Evolutionary conservation across 2,113 vertebrate genomes (phyloP).

Genomic region (Podiceps cristatus): DNA sequence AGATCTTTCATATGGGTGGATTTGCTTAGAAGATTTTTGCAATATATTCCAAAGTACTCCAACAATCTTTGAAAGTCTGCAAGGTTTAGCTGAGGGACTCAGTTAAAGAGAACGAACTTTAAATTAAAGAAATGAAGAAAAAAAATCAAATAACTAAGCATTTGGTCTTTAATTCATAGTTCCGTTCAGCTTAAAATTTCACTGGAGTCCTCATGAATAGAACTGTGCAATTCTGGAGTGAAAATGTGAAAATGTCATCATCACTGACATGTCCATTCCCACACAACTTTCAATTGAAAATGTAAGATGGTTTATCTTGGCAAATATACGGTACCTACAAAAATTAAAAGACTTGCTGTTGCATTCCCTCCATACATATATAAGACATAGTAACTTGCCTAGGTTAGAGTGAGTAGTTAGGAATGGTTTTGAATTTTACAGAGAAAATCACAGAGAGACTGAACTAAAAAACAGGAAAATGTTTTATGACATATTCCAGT

Average conservation of each 20-base stretch:
- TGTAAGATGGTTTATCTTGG: background rate
- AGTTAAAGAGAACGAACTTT: background rate
- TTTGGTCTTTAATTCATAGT: background rate
- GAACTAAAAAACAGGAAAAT: background rate
- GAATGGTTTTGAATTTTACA: background rate
- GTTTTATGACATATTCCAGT: background rate
- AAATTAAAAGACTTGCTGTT: background rate
- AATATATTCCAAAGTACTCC: background rate
- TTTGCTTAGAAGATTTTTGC: slow-evolving; percentile 38
- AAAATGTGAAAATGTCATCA: background rate
- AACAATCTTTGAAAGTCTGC: slow-evolving; percentile 6
- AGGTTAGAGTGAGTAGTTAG: background rate
- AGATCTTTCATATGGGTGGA: background rate
- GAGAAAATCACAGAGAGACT: background rate
- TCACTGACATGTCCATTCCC: background rate
- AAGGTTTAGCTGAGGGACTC: slow-evolving; percentile 11
- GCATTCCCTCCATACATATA: background rate
- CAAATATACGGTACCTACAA: background rate
- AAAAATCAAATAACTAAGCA: background rate
- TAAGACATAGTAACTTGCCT: background rate
- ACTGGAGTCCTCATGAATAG: background rate
- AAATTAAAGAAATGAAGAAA: background rate
- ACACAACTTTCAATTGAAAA: background rate
- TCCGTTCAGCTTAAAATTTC: background rate
- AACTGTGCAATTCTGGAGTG: background rate